phyloP scores from a whole-genome alignment of 2,888 invertebrate genomes.

The Dermolepida albohirtum region DNA sequence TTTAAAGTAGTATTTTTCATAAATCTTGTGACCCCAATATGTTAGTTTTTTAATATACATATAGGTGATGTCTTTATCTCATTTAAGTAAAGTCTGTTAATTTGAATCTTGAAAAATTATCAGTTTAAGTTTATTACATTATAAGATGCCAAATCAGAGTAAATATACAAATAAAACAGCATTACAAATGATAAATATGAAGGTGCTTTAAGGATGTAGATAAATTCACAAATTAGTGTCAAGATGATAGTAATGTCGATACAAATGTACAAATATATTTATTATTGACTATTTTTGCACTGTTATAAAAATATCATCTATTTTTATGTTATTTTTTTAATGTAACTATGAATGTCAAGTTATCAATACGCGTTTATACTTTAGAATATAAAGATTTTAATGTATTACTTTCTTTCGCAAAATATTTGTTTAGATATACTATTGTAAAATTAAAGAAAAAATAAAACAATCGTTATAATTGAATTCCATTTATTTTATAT shows the following conservation, averaged over 20 bases:
- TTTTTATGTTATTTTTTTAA: slow-evolving; percentile 10
- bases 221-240: not conserved
- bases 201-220: slow-evolving; percentile 17
- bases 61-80: not conserved
- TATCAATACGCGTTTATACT: too few relatives aligned
- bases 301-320: slow-evolving; percentile 8
- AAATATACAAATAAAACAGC: not conserved
- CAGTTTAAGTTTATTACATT: not conserved
- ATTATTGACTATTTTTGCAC: slow-evolving; percentile 17
- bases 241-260: slow-evolving; percentile 8
- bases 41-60: not conserved
- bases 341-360: too few relatives aligned
- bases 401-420: too few relatives aligned
- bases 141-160: not conserved
- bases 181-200: not conserved
- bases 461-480: too few relatives aligned
- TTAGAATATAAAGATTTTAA: too few relatives aligned
- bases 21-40: too few relatives aligned
- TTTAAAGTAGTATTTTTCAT: too few relatives aligned
- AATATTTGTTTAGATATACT: too few relatives aligned
- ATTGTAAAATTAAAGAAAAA: too few relatives aligned
- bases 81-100: not conserved
- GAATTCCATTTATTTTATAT: too few relatives aligned
- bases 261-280: slow-evolving; percentile 17
- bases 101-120: too few relatives aligned